phyloP scores from a whole-genome alignment of 2,113 vertebrate genomes.

The Forbesichthys papilliferus region DNA sequence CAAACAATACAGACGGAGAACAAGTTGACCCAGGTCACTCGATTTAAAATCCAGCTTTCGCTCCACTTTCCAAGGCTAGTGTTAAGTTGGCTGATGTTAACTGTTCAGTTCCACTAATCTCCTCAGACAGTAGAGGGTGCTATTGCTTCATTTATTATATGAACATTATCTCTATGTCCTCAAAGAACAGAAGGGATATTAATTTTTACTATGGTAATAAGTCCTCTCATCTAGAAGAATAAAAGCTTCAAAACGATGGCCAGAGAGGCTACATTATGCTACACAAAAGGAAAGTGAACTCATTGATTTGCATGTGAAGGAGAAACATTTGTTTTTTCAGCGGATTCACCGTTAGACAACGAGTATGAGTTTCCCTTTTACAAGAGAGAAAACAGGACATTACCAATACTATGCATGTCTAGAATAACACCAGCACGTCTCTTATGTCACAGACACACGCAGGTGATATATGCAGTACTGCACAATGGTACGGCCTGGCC shows the following conservation, averaged over 20 bases:
- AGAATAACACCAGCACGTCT: not conserved
- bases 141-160: not conserved
- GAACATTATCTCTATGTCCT: not conserved
- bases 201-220: not conserved
- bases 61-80: too few relatives aligned
- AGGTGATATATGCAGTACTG: not conserved
- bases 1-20: not conserved
- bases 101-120: not conserved
- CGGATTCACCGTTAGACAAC: too few relatives aligned
- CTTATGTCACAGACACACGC: not conserved
- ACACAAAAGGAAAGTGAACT: too few relatives aligned
- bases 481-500: constrained; percentile 7
- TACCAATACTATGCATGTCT: not conserved
- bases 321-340: too few relatives aligned
- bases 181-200: not conserved
- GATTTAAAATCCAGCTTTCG: not conserved
- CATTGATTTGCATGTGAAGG: too few relatives aligned
- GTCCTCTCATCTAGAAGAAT: not conserved
- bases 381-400: too few relatives aligned
- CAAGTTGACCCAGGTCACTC: not conserved
- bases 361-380: too few relatives aligned
- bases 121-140: constrained; percentile 22
- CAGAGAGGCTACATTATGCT: too few relatives aligned
- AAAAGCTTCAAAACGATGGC: not conserved
- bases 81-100: not conserved